Evolutionary conservation across 2,113 vertebrate genomes (phyloP).

Genomic region (Plecturocebus donacophilus): DNA sequence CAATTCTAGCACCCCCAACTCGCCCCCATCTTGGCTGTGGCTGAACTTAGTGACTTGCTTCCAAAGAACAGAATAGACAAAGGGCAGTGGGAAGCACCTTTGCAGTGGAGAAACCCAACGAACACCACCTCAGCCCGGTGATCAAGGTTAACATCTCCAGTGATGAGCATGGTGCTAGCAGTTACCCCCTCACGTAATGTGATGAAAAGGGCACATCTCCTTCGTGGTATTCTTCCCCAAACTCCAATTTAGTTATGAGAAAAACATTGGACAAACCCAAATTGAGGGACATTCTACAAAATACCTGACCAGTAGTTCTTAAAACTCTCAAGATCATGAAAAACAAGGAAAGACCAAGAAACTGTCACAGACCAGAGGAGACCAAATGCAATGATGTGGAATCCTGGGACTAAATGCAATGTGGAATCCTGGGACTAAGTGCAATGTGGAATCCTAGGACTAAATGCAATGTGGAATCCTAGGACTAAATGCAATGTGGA

Average conservation of each 20-base stretch:
- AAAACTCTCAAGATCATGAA: neutral
- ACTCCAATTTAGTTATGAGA: neutral
- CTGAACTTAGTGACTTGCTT: neutral
- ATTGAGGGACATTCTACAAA: neutral
- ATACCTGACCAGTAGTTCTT: neutral
- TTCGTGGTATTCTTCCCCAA: neutral
- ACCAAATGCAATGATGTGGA: neutral
- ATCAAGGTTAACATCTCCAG: neutral
- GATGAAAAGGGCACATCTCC: neutral
- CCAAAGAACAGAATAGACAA: neutral
- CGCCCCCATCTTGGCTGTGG: too few species aligned
- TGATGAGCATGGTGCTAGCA: neutral
- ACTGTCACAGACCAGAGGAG: neutral
- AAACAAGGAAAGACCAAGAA: neutral
- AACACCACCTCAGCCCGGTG: too few species aligned
- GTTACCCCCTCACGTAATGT: fast-evolving
- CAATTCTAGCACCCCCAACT: neutral
- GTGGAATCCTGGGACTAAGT: too few species aligned
- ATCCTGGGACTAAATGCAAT: too few species aligned
- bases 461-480: too few species aligned
- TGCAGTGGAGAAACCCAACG: too few species aligned
- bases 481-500: too few species aligned
- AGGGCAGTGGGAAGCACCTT: too few species aligned
- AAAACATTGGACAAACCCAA: neutral
- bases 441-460: too few species aligned